Evolutionary conservation across 2,797 vertebrate genomes (phyloP).

Genomic region (Lophius americanus): DNA sequence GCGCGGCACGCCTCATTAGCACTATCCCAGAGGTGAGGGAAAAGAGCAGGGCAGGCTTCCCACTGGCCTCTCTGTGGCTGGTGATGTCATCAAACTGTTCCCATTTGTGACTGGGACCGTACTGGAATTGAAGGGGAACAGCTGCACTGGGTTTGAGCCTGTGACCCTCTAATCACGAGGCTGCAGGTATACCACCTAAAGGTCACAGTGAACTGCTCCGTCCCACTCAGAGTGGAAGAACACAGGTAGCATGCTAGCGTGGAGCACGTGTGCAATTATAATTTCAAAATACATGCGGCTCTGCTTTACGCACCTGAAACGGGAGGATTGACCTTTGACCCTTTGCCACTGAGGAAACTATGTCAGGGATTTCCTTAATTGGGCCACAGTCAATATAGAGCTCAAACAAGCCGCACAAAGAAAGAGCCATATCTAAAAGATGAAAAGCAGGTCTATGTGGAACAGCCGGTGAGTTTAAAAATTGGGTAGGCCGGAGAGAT

Average conservation of each 20-base stretch:
- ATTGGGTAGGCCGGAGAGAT: no score
- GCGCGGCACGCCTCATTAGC: conserved; percentile 72
- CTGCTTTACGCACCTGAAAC: conserved; percentile 13
- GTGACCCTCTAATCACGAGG: conserved; percentile 75
- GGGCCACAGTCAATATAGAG: conserved; percentile 50
- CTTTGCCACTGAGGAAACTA: conserved; percentile 63
- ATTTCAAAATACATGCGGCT: conserved; percentile 30
- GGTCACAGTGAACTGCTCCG: conserved; percentile 57
- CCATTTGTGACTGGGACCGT: conserved; percentile 54
- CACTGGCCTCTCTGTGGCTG: conserved; percentile 66
- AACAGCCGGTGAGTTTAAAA: neutral
- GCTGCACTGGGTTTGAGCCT: conserved; percentile 62
- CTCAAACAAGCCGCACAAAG: conserved; percentile 49
- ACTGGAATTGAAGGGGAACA: conserved; percentile 59
- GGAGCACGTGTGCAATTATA: conserved; percentile 36
- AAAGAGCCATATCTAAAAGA: conserved; percentile 18
- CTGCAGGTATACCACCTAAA: conserved; percentile 61
- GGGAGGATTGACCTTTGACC: conserved; percentile 59
- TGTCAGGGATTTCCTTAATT: conserved; percentile 66
- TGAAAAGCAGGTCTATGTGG: conserved; percentile 23
- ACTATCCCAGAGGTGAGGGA: conserved; percentile 72
- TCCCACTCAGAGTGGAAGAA: conserved; percentile 54
- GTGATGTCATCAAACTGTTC: conserved; percentile 77
- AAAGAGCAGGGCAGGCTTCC: conserved; percentile 60
- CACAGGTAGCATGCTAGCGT: conserved; percentile 32